phyloP scores from a whole-genome alignment of 2,113 vertebrate genomes.

The Rhinolophus sinicus region DNA sequence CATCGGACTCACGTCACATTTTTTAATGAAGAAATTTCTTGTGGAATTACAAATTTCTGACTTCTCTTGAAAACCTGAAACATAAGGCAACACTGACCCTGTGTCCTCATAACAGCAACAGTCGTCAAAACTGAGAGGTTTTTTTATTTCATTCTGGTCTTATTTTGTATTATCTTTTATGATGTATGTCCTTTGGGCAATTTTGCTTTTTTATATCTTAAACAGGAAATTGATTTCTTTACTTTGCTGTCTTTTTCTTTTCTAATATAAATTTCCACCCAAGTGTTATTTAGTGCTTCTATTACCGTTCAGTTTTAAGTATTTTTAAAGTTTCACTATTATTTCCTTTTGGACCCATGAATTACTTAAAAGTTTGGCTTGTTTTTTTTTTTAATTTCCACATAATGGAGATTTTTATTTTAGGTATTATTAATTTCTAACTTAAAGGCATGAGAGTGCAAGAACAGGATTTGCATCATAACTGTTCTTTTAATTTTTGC shows the following conservation, averaged over 20 bases:
- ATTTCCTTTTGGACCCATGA: background rate
- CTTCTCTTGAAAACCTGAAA: background rate
- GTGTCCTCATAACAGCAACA: background rate
- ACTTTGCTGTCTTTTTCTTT: background rate
- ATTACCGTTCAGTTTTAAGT: background rate
- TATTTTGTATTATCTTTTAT: background rate
- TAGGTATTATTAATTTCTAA: slow-evolving; percentile 17
- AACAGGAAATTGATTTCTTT: background rate
- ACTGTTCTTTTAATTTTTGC: slow-evolving; percentile 7
- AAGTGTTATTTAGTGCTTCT: background rate
- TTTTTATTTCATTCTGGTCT: background rate
- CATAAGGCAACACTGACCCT: background rate
- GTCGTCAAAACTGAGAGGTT: background rate
- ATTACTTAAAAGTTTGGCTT: background rate
- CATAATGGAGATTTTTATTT: background rate
- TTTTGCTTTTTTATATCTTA: background rate
- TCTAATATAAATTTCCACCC: background rate
- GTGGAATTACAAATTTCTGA: background rate
- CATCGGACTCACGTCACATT: background rate
- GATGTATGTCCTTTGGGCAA: background rate
- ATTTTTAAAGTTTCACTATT: slow-evolving; percentile 5
- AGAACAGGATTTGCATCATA: background rate
- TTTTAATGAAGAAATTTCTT: background rate
- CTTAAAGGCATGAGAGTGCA: background rate
- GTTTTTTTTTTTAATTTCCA: background rate